Percentiles rank a stretch among this genome's conserved stretches.
These are phyloP conservation scores for Ariolimax columbianus DNA, from an alignment of 2,888 invertebrate genomes.

Conservation along the genomic window DNA sequence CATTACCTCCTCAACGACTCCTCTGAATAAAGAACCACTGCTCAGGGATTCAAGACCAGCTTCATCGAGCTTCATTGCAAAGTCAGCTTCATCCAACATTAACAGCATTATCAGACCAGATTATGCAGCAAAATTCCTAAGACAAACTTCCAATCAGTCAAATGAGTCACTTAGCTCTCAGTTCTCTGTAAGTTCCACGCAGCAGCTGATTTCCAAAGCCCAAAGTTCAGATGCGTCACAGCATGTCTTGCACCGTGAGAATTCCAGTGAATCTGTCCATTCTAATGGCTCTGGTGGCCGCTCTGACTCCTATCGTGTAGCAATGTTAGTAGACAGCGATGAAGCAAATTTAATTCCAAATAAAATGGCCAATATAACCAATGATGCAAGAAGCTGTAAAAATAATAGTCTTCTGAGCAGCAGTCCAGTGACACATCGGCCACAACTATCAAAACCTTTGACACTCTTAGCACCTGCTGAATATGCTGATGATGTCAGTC, in stretches of 20 bases:
- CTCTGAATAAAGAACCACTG: constrained; percentile 22
- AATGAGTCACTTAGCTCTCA: constrained; percentile 45
- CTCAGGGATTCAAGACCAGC: constrained; percentile 39
- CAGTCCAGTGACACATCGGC: background rate
- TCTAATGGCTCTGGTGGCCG: constrained; percentile 57
- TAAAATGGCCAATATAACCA: background rate
- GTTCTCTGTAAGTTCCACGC: constrained; percentile 39
- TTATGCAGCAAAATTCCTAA: constrained; percentile 21
- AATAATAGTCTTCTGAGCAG: background rate
- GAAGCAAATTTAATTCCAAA: constrained; percentile 42
- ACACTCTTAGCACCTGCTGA: constrained; percentile 42
- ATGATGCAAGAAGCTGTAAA: background rate
- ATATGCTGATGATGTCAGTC: constrained; percentile 53
- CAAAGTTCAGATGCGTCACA: constrained; percentile 38
- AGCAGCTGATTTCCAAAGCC: constrained; percentile 27
- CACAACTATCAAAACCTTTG: constrained; percentile 40
- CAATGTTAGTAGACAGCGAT: constrained; percentile 57
- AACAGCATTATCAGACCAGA: constrained; percentile 12
- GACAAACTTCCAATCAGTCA: constrained; percentile 23
- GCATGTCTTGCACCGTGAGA: constrained; percentile 30
- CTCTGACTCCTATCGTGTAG: constrained; percentile 70
- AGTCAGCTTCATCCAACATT: background rate
- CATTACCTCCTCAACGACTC: background rate
- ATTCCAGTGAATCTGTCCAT: constrained; percentile 52
- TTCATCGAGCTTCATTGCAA: background rate